Evolutionary conservation across 1,140 invertebrate genomes (phyloP).

Genomic region (Uloborus diversus): DNA sequence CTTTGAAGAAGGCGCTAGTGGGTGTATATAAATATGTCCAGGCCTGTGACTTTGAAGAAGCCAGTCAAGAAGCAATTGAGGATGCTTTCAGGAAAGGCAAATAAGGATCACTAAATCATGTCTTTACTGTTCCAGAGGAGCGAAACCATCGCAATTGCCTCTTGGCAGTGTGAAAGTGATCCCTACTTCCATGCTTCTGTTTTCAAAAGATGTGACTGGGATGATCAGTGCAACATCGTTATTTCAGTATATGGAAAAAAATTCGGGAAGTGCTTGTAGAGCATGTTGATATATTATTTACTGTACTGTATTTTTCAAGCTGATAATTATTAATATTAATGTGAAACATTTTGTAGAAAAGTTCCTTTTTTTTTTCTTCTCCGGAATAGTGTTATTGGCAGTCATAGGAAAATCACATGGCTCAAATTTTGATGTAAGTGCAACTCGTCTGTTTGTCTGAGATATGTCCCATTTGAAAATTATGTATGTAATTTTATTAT

Average conservation of each 20-base stretch:
- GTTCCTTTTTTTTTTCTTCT: constrained; percentile 51
- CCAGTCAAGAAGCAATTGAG: constrained; percentile 59
- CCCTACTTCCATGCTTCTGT: constrained; percentile 54
- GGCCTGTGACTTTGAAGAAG: constrained; percentile 66
- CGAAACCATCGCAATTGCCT: constrained; percentile 25
- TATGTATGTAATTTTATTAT: neutral
- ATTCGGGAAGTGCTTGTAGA: constrained; percentile 55
- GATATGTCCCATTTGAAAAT: neutral
- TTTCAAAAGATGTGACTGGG: constrained; percentile 53
- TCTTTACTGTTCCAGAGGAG: constrained; percentile 45
- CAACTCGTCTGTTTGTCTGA: neutral
- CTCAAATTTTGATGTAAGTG: constrained; percentile 7
- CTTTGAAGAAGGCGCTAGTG: constrained; percentile 92
- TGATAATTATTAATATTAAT: constrained; percentile 51
- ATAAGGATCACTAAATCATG: constrained; percentile 18
- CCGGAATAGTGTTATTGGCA: constrained; percentile 38
- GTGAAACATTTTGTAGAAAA: constrained; percentile 54
- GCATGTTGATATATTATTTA: constrained; percentile 54
- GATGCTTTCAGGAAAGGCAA: constrained; percentile 58
- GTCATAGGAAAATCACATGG: constrained; percentile 53
- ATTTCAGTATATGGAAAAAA: constrained; percentile 42
- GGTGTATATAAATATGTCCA: constrained; percentile 97
- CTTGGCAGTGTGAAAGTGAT: constrained; percentile 49
- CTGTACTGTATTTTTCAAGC: constrained; percentile 52
- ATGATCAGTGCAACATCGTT: constrained; percentile 52